Evolutionary conservation across 2,888 invertebrate species (phyloP), one percentile per base, ranked within the genome.

Genomic region (Heliconius hortense): DNA sequence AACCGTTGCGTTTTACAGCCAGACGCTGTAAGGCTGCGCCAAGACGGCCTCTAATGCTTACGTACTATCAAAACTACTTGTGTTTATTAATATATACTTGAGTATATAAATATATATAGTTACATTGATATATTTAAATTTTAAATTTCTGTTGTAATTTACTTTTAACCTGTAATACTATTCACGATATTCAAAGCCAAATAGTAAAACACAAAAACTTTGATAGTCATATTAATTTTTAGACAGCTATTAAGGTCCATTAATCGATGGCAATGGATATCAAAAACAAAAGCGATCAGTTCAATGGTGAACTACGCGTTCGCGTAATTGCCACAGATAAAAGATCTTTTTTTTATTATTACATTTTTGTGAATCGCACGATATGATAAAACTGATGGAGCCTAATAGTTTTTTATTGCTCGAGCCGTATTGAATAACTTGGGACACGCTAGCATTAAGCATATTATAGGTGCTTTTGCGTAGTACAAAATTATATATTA

Each of bases 341-440:
- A 74, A 74, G 72, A 39, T 2, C 24, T 71, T 74, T 79, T 79
- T 79, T 43, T 76, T 69, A 26, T 28, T 56, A 69, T 71, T 76
- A 63, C 68, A 72, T 79, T 76, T 76, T 68, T 74, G 74, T 74
- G 56, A 63, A 64, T 75, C 62, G 76, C 79, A 78, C 79, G 80
- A 78, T 18, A 78, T 60, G 72, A 72, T 31, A 71, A 72, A 70
- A 64, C 68, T 77, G 76, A 79, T 80, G 79, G 76, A 76, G 64
- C 66, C 75, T 79, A 75, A 79, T 80, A 80, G 76, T 78, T 80
- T 79, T 79, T 79, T 80, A 78, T 76, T 68, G 72, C 67, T 56
- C 48, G 2, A 67, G n/a, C n/a, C 59, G 7, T 67, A 64, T 72
- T 48, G 67, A 66, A 66, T 56, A 73, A 67, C 73, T 43, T 66